Conservation (phyloP, 2,797 vertebrate species). For the Clarias fuscus region DNA sequence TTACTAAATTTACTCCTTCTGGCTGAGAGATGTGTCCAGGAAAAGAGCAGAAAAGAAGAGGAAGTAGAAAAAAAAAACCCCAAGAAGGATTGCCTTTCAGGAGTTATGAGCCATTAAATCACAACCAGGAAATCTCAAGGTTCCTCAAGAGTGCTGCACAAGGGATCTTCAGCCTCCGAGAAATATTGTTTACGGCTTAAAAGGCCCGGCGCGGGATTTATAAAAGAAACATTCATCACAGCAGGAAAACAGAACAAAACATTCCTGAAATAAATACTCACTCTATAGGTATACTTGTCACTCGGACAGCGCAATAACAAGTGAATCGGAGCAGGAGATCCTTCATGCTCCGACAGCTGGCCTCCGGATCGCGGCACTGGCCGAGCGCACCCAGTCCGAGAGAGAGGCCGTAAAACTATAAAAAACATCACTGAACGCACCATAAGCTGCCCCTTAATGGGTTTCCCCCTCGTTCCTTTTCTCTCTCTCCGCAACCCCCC, state of each 20-base stretch:
- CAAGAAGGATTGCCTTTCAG: conserved; percentile 84
- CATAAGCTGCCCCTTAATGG: conserved; percentile 53
- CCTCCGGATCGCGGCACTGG: conserved; percentile 70
- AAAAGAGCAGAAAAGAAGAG: conserved; percentile 51
- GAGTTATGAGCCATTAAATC: conserved; percentile 99
- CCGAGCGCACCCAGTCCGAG: conserved; percentile 33
- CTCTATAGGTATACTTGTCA: conserved; percentile 88
- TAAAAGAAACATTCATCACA: conserved; percentile 90
- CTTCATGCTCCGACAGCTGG: conserved; percentile 84
- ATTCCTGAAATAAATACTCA: conserved; percentile 91
- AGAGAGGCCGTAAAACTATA: conserved; percentile 48
- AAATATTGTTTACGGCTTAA: conserved; percentile 95
- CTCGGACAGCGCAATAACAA: conserved; percentile 88
- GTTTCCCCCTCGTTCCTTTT: conserved; percentile 7
- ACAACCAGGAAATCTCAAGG: conserved; percentile 97
- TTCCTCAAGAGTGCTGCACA: conserved; percentile 96
- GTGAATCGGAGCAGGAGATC: conserved; percentile 94
- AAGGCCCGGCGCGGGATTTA: conserved; percentile 83
- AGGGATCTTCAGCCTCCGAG: conserved; percentile 91
- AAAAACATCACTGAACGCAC: conserved; percentile 53
- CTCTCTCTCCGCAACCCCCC: background rate
- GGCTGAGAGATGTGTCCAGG: background rate
- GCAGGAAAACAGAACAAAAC: conserved; percentile 99
- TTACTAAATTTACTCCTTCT: background rate
- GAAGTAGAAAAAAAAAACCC: conserved; percentile 49